These are phyloP conservation scores for Microplitis deprimator DNA, from an alignment of 2,888 invertebrate genomes.

Conservation along the genomic window DNA sequence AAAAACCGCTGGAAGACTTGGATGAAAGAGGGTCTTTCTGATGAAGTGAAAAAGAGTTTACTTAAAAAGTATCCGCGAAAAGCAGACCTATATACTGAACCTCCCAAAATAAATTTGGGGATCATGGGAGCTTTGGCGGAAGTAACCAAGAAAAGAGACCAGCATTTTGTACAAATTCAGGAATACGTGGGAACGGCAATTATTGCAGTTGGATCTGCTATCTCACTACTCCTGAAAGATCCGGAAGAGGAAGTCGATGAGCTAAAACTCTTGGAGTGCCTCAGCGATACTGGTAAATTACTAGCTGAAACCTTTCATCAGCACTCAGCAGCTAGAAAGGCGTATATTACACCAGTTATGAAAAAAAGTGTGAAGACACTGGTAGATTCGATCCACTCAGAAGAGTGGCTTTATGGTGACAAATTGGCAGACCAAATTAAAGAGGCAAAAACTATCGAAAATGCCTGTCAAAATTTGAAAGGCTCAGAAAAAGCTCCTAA, in stretches of 20 bases:
- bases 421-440: not conserved
- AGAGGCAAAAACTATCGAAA: not conserved
- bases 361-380: not conserved
- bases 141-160: constrained; percentile 31
- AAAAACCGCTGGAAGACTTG: constrained; percentile 27
- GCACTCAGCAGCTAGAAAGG: not conserved
- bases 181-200: constrained; percentile 36
- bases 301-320: not conserved
- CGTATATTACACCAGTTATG: not conserved
- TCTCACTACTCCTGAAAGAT: constrained; percentile 31
- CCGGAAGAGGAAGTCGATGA: constrained; percentile 9
- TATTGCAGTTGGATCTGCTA: constrained; percentile 32
- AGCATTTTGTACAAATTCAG: constrained; percentile 38
- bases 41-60: constrained; percentile 24
- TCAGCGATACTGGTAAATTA: not conserved
- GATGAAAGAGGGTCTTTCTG: constrained; percentile 25
- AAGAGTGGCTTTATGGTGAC: not conserved
- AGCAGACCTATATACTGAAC: constrained; percentile 27
- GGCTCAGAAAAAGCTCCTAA: not conserved
- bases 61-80: constrained; percentile 29
- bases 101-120: constrained; percentile 30
- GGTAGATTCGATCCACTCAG: not conserved
- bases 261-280: not conserved
- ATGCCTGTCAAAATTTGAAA: not conserved
- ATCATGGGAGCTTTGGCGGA: constrained; percentile 12